Conservation (phyloP, 1,140 invertebrate species). For the Aphis gossypii region DNA sequence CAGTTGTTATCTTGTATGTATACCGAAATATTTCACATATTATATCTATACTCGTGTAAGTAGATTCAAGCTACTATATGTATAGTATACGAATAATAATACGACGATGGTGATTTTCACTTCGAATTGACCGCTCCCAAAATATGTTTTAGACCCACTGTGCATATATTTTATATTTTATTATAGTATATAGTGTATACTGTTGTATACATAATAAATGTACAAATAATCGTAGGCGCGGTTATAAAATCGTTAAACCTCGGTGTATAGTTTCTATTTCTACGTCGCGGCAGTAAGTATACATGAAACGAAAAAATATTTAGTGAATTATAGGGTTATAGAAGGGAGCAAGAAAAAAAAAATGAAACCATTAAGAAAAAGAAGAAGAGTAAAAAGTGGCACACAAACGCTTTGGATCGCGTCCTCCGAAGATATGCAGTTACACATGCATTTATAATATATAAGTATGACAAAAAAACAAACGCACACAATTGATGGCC, state of each 20-base stretch:
- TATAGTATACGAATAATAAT: neutral
- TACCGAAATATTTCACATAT: too few species aligned
- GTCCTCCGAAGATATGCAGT: conserved; percentile 34
- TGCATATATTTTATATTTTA: neutral
- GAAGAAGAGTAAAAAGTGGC: conserved; percentile 49
- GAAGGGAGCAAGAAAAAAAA: conserved; percentile 33
- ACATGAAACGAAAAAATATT: neutral
- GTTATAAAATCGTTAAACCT: neutral
- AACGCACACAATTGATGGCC: conserved; percentile 30
- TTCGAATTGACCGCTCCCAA: neutral
- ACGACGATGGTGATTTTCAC: too few species aligned
- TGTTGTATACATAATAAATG: neutral
- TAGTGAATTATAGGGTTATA: conserved; percentile 5
- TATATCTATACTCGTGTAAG: neutral
- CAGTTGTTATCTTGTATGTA: too few species aligned
- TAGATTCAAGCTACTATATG: neutral
- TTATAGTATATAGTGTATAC: neutral
- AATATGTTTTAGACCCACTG: neutral
- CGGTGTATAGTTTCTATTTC: neutral
- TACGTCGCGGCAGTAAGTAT: neutral
- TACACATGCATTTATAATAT: neutral
- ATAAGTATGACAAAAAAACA: conserved; percentile 25
- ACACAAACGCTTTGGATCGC: conserved; percentile 46
- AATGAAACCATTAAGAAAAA: conserved; percentile 59
- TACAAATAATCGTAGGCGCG: neutral